Conservation (phyloP, 2,797 vertebrate species). For the Taeniopygia guttata region DNA sequence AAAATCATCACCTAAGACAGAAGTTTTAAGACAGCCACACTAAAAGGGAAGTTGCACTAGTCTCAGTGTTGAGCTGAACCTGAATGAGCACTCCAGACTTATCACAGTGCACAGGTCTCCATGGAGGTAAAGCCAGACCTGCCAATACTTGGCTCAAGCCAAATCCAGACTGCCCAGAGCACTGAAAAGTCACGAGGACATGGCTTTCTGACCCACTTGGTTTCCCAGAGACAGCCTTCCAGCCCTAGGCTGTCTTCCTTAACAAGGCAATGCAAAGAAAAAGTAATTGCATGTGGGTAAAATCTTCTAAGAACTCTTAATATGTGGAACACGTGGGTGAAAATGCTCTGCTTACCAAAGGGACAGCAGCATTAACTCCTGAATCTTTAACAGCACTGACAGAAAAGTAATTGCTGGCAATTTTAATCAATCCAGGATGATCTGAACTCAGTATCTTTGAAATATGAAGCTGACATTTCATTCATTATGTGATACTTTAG, state of each 20-base stretch:
- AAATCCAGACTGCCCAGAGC: background rate
- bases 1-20: background rate
- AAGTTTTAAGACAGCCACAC: background rate
- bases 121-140: background rate
- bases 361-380: background rate
- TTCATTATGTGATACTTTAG: background rate
- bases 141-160: background rate
- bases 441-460: background rate
- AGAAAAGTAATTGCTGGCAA: background rate
- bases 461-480: background rate
- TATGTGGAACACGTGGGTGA: background rate
- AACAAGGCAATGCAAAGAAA: background rate
- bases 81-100: background rate
- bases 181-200: background rate
- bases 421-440: background rate
- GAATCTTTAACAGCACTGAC: background rate
- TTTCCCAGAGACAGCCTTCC: background rate
- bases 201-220: background rate
- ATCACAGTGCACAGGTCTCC: background rate
- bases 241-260: background rate
- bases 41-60: background rate
- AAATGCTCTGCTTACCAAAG: background rate
- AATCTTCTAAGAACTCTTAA: background rate
- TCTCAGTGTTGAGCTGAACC: background rate
- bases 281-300: background rate